Base-by-base conservation (phyloP, 2,888 invertebrate genomes). In the Aleiodes leptofemur region DNA sequence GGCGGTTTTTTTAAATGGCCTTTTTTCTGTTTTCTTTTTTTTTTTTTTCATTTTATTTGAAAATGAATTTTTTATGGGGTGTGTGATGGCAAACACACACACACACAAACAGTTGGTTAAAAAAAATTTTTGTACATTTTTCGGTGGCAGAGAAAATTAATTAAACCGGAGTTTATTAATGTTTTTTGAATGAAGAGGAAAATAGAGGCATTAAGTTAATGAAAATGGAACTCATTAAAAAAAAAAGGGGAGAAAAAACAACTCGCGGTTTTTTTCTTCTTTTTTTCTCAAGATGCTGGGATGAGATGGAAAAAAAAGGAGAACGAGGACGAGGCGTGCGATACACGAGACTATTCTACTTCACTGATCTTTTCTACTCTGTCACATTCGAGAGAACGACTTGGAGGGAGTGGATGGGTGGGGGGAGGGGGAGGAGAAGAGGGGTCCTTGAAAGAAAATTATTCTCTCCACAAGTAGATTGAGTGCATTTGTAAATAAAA, bases 401-500 rank as follows among this genome's bases (percentile, higher is more conserved):
- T 23, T 23, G 23, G 2, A 2, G 23, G n/a, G n/a, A n/a, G n/a
- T n/a, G n/a, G n/a, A n/a, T n/a, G n/a, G n/a, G n/a, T n/a, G n/a
- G 23, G 23, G 23, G 1, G 23, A 1, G 23, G 23, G 23, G 1
- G 23, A 2, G 23, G 23, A 2, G 23, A 23, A 23, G 23, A 23
- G 71, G 48, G 77, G 85, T 86, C 85, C 86, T 87, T 85, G 84
- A 86, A 81, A 76, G 75, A 81, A 78, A 84, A 84, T 86, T 83
- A 83, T 86, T 85, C 83, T 79, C 79, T 80, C 50, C 48, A 80
- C 83, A 84, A 81, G 79, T 50, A 83, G 82, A 85, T 83, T 81
- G 79, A 78, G 77, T 79, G 77, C 76, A 59, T 69, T 69, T 34
- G 50, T 68, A 71, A 70, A 73, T 70, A 73, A 69, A 53, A 73